Evolutionary conservation across 2,113 vertebrate species (phyloP).

Genomic region (Sander lucioperca): DNA sequence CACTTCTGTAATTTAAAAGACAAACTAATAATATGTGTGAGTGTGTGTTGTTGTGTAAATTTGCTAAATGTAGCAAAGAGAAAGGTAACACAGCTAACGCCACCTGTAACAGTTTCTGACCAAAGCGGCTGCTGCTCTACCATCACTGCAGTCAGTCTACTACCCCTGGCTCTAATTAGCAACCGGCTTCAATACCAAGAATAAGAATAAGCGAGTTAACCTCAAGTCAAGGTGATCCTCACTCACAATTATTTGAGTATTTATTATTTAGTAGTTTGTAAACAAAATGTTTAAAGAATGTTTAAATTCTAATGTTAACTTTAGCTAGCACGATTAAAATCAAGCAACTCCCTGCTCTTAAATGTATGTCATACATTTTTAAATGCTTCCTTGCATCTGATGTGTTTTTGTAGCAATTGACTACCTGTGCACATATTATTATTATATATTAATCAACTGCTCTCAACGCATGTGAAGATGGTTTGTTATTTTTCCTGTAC

Average conservation of each 20-base stretch:
- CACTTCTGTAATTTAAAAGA: constrained; percentile 29
- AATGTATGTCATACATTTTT: neutral
- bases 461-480: neutral
- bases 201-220: neutral
- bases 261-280: too few relatives aligned
- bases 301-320: neutral
- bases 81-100: neutral
- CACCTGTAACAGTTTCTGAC: neutral
- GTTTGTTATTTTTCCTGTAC: constrained; percentile 1
- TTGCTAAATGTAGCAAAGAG: neutral
- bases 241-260: too few relatives aligned
- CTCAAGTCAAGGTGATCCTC: neutral
- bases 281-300: too few relatives aligned
- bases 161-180: neutral
- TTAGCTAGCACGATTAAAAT: neutral
- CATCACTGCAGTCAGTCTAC: neutral
- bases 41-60: neutral
- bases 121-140: neutral
- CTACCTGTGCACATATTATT: neutral
- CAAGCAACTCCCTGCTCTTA: too few relatives aligned
- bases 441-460: neutral
- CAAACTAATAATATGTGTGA: neutral
- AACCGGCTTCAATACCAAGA: neutral
- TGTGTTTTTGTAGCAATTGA: neutral
- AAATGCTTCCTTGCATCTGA: too few relatives aligned